phyloP scores from a whole-genome alignment of 1,140 invertebrate species.

The Monochamus saltuarius region DNA sequence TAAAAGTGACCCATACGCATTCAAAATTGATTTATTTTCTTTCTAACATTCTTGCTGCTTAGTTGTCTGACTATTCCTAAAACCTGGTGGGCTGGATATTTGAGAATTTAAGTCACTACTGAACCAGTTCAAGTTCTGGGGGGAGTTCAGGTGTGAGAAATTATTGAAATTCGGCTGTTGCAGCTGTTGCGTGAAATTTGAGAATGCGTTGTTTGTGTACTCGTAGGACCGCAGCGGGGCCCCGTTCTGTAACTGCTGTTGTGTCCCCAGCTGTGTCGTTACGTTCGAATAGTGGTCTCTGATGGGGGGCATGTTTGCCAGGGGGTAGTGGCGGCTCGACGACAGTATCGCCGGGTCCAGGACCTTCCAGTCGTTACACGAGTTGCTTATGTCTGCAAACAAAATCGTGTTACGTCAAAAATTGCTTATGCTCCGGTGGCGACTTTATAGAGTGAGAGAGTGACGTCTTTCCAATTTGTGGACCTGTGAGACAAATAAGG shows the following conservation, averaged over 20 bases:
- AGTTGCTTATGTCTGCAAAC: slow-evolving; percentile 54
- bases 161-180: slow-evolving; percentile 40
- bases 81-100: slow-evolving; percentile 50
- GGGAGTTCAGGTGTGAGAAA: slow-evolving; percentile 34
- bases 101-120: slow-evolving; percentile 44
- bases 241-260: slow-evolving; percentile 44
- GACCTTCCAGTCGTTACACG: slow-evolving; percentile 76
- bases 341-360: slow-evolving; percentile 86
- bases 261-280: slow-evolving; percentile 27
- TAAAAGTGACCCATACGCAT: slow-evolving; percentile 34
- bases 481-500: too few species aligned
- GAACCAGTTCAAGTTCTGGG: slow-evolving; percentile 43
- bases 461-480: too few species aligned
- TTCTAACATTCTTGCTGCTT: slow-evolving; percentile 51
- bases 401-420: too few species aligned
- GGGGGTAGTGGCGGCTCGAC: slow-evolving; percentile 61
- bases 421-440: too few species aligned
- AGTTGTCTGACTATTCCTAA: slow-evolving; percentile 45
- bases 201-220: slow-evolving; percentile 40
- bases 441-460: too few species aligned
- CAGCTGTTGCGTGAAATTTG: slow-evolving; percentile 43
- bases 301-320: slow-evolving; percentile 41
- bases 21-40: slow-evolving; percentile 7
- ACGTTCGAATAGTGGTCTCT: slow-evolving; percentile 35
- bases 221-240: slow-evolving; percentile 40